A percentile compares a stretch with the other conserved stretches of the same genome.
These are phyloP conservation scores for Catajapyx aquilonaris DNA, from an alignment of 1,140 invertebrate genomes.

Conservation along the genomic window DNA sequence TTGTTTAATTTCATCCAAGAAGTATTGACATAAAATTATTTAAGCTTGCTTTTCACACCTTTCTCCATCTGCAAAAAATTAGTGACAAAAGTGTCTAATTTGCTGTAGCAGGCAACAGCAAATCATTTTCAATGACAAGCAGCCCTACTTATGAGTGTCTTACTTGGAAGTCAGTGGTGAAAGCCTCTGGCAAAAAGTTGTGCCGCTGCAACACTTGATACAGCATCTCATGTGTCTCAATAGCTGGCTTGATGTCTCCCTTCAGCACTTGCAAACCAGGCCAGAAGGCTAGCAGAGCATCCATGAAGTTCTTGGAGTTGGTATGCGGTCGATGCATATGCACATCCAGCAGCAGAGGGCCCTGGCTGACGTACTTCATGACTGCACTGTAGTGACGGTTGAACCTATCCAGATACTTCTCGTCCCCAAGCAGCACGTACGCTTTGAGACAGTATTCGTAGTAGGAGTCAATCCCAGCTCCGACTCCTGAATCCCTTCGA, in stretches of 20 bases:
- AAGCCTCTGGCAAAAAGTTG: conserved; percentile 95
- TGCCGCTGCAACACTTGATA: conserved; percentile 89
- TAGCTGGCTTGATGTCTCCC: conserved; percentile 87
- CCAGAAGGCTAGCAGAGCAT: conserved; percentile 92
- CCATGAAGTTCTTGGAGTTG: conserved; percentile 94
- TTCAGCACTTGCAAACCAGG: conserved; percentile 84
- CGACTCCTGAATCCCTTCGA: conserved; percentile 82
- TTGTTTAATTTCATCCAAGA: no score
- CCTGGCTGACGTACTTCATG: conserved; percentile 93
- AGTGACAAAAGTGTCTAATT: no score
- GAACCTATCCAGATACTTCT: conserved; percentile 75
- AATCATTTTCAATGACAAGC: not conserved
- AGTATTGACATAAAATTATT: no score
- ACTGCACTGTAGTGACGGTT: conserved; percentile 90
- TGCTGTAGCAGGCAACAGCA: no score
- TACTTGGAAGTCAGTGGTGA: conserved; percentile 80
- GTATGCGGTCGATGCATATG: conserved; percentile 92
- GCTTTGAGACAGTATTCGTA: conserved; percentile 97
- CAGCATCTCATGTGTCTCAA: conserved; percentile 92
- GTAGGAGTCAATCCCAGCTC: conserved; percentile 97
- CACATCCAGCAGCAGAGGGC: conserved; percentile 88
- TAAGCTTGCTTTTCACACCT: no score
- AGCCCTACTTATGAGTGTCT: conserved; percentile 17
- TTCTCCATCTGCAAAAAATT: no score
- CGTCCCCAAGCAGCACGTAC: conserved; percentile 50